Percentiles rank a stretch among this genome's conserved stretches.
phyloP scores from a whole-genome alignment of 1,140 invertebrate genomes.

The Drosophila micromelanica region DNA sequence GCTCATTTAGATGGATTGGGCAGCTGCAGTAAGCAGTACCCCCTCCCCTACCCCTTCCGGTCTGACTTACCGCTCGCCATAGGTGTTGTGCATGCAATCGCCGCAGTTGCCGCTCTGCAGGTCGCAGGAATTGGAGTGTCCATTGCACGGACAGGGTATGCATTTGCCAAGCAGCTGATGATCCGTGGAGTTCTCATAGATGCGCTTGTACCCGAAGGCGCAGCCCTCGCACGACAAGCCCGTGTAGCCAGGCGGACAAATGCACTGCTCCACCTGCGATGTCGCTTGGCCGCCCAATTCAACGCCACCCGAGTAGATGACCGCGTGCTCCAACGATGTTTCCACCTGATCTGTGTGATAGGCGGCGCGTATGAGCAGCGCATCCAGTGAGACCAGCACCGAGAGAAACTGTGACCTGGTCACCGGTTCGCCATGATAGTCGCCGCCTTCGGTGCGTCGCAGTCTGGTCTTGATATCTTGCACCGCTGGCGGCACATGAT shows the following conservation, averaged over 20 bases:
- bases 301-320: conserved; percentile 79
- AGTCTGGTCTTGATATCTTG: conserved; percentile 87
- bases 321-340: conserved; percentile 85
- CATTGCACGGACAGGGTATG: conserved; percentile 94
- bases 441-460: conserved; percentile 85
- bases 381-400: conserved; percentile 91
- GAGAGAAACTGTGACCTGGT: conserved; percentile 92
- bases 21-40: too few relatives aligned
- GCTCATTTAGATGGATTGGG: too few relatives aligned
- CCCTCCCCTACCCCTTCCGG: not conserved
- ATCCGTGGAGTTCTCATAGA: conserved; percentile 87
- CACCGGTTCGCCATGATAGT: conserved; percentile 87
- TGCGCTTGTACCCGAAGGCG: conserved; percentile 92
- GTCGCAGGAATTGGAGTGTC: conserved; percentile 94
- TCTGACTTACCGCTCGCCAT: conserved; percentile 85
- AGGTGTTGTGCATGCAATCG: conserved; percentile 89
- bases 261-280: conserved; percentile 87
- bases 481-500: conserved; percentile 87
- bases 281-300: conserved; percentile 62
- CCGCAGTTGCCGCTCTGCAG: conserved; percentile 91
- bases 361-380: conserved; percentile 94
- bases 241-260: conserved; percentile 88
- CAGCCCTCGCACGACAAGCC: conserved; percentile 95
- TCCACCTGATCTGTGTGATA: conserved; percentile 98
- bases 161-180: conserved; percentile 88